Base-by-base conservation (phyloP, 2,113 vertebrate species). In the Antennarius striatus region DNA sequence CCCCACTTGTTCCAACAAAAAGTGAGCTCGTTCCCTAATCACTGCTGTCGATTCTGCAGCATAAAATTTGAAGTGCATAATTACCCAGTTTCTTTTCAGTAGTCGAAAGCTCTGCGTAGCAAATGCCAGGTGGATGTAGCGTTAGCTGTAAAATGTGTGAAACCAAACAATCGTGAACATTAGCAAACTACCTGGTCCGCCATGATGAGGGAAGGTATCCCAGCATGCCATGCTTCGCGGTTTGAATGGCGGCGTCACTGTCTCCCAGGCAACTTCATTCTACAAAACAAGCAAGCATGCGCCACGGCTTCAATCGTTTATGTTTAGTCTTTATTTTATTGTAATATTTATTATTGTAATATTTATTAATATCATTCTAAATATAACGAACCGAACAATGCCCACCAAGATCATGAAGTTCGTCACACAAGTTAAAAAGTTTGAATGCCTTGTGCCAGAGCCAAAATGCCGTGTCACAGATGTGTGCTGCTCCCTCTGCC, bases 201-300 rank as follows among this genome's bases (percentile, higher is more conserved):
- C 90, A 91, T 91, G 90, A 89, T 79, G 79, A 66, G 40, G 16
- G 58, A 57, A 65, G 54, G 50, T 85, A 73, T 88, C 90, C 90
- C 90, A 74, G 2, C 73, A 90, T 91, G 84, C 87, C 55, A 52
- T 80, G 86, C 84, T 69, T 49, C 82, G 83, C 82, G 72, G 78
- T 65, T 83, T 84, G 69, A 88, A 84, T 72, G 82, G 61, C 60
- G 53, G 83, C 83, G 80, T 88, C 81, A 83, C 77, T 40, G 67
- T 91, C 58, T 72, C 88, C 88, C 22, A 43, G 85, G 81, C 47
- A 90, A 91, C 90, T 48, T n/a, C 45, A 40, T 1, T 28, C 53
- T 36, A 30, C 28, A 29, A 5, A 4, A 12, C 51, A 48, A 15
- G 15, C 4, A 15, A 5, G 22, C 51, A 22, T 22, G 22, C 22